Evolutionary conservation across 1,140 invertebrate species (phyloP), one percentile per base, ranked within the genome.

Genomic region (Rhagoletis pomonella): DNA sequence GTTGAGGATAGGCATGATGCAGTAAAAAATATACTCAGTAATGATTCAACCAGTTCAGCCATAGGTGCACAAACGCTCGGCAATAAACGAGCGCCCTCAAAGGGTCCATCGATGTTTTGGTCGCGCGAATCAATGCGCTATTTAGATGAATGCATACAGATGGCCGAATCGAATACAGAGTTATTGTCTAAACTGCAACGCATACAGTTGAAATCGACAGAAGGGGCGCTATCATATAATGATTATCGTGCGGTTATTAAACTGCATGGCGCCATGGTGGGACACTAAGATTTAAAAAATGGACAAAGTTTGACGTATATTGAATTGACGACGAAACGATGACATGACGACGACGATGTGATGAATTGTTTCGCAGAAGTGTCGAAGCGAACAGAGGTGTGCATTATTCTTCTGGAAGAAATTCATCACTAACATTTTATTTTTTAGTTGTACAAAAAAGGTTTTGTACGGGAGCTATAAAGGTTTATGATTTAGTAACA

Each of bases 221-320:
- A 89, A 19, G 91, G 91, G 5, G 88, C 88, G 58, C 87, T 92
- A 44, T 92, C 91, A 64, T 90, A 92, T 67, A 92, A 92, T 87
- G 91, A 92, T 58, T 92, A 92, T 87, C 90, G 90, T 14, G 90
- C 91, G 17, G 91, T 92, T 4, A 92, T 92, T 50, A 88, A 88
- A 73, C 73, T 92, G 69, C 87, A 89, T 44, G 84, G 69, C 10
- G 73, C 87, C 19, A 65, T 88, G 39, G 67, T 44, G 19, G 73
- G 73, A 9, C 14, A 73, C 47, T 73, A 73, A 73, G 9, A 81
- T 58, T 55, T 81, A 81, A 81, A 47, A 58, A 81, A 55, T 55
- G 17, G 73, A 14, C 60, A n/a, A n/a, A n/a, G n/a, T n/a, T 62
- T 62, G 4, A 62, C 50, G 50, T 6, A 17, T 14, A 17, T 62